Evolutionary conservation across 30 jellyfish, hydroid and myxozoan species (phyloP).

Genomic region (Phacellophora camtschatica): DNA sequence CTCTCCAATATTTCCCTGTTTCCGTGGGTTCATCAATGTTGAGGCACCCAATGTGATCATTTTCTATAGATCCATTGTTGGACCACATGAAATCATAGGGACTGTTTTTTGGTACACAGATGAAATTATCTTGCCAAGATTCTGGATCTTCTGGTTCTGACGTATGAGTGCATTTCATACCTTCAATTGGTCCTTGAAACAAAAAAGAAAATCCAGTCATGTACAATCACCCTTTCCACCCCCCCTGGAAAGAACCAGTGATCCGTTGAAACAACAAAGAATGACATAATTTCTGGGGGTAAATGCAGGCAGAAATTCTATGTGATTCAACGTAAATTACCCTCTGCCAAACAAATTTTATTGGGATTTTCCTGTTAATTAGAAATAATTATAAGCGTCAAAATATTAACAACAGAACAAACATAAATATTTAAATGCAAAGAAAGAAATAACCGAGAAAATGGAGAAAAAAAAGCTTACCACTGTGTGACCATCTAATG

Average conservation of each 20-base stretch:
- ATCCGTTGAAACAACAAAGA: no score
- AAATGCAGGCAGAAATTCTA: no score
- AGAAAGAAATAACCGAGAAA: no score
- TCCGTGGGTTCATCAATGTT: slow-evolving; percentile 84
- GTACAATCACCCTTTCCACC: not conserved
- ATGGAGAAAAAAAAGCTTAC: slow-evolving; percentile 18
- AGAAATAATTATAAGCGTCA: no score
- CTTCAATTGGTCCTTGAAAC: slow-evolving; percentile 50
- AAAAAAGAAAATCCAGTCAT: not conserved
- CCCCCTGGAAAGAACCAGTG: no score
- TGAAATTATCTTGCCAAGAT: slow-evolving; percentile 74
- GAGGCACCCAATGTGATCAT: slow-evolving; percentile 59
- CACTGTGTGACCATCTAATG: slow-evolving; percentile 71
- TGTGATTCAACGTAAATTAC: no score
- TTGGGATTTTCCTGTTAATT: no score
- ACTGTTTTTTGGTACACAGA: slow-evolving; percentile 61
- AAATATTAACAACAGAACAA: no score
- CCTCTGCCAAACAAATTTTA: no score
- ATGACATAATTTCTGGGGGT: no score
- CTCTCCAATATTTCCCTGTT: slow-evolving; percentile 68
- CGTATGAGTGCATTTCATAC: slow-evolving; percentile 58
- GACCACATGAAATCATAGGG: slow-evolving; percentile 91
- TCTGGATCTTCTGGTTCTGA: slow-evolving; percentile 85
- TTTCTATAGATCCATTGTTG: slow-evolving; percentile 48
- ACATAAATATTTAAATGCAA: no score